Evolutionary conservation across 2,888 invertebrate genomes (phyloP).

Genomic region (Globia sparganii): DNA sequence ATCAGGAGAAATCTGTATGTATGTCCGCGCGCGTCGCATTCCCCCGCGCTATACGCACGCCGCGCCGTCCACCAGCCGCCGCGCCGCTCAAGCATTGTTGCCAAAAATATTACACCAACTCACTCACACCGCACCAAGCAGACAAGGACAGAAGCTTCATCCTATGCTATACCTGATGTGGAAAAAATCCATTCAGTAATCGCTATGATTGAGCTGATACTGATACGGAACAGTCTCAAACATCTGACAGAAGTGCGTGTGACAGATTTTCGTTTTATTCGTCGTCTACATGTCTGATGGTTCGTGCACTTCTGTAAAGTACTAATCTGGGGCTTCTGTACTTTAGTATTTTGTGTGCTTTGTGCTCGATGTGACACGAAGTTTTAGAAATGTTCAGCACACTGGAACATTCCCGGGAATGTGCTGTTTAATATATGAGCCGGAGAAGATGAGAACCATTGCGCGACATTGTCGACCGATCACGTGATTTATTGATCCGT

Average conservation of each 20-base stretch:
- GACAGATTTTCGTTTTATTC: background rate
- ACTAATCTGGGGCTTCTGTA: constrained; percentile 23
- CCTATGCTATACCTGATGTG: background rate
- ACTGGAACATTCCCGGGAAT: constrained; percentile 22
- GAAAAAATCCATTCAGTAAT: background rate
- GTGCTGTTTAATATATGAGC: constrained; percentile 11
- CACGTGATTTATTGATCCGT: constrained; percentile 1
- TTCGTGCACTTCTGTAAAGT: background rate
- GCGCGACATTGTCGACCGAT: constrained; percentile 14
- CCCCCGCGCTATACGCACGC: constrained; percentile 59
- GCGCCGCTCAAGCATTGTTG: constrained; percentile 62
- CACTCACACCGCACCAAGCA: constrained; percentile 21
- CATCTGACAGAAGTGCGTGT: background rate
- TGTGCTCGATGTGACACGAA: constrained; percentile 17
- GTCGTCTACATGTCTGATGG: background rate
- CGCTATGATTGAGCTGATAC: background rate
- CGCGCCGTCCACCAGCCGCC: constrained; percentile 22
- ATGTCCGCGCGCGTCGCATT: constrained; percentile 59
- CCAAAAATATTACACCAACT: constrained; percentile 68
- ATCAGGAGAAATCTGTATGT: constrained; percentile 66
- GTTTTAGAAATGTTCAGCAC: constrained; percentile 34
- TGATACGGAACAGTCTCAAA: background rate
- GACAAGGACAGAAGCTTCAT: constrained; percentile 34
- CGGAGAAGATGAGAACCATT: background rate
- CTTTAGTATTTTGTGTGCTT: background rate